phyloP scores from a whole-genome alignment of 37 sponge, comb jelly and placozoan genomes.

The Theonella swinhoei region DNA sequence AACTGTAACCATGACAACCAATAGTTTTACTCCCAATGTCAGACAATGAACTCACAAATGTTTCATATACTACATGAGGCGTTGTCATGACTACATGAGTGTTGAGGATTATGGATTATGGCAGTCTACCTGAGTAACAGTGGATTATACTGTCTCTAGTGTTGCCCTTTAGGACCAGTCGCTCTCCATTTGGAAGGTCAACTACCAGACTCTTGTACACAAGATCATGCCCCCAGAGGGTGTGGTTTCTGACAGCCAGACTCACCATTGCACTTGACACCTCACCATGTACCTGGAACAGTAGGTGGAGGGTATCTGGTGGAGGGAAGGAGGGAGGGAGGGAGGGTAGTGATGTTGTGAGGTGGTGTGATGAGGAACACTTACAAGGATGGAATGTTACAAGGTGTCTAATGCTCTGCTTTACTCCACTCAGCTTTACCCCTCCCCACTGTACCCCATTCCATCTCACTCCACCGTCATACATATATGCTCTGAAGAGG shows the following conservation, averaged over 20 bases:
- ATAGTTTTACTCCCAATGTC: too few species aligned
- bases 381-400: background rate
- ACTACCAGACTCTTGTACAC: slow-evolving; percentile 44
- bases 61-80: background rate
- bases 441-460: slow-evolving; percentile 2
- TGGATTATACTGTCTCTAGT: slow-evolving; percentile 23
- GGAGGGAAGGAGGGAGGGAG: too few species aligned
- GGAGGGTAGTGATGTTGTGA: background rate
- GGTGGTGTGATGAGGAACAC: background rate
- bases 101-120: too few species aligned
- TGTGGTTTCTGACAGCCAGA: slow-evolving; percentile 16
- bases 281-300: slow-evolving; percentile 56
- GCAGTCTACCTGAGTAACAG: slow-evolving; percentile 16
- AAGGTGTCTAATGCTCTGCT: background rate
- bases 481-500: slow-evolving; percentile 58
- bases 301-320: slow-evolving; percentile 39
- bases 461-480: slow-evolving; percentile 48
- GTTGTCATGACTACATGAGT: too few species aligned
- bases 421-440: background rate
- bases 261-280: slow-evolving; percentile 55
- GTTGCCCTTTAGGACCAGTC: slow-evolving; percentile 40
- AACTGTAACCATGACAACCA: background rate
- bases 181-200: slow-evolving; percentile 58
- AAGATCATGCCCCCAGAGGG: slow-evolving; percentile 6
- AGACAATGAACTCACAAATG: background rate